These are phyloP conservation scores for Irena cyanogastra DNA, from an alignment of 2,113 vertebrate genomes.

Conservation along the genomic window DNA sequence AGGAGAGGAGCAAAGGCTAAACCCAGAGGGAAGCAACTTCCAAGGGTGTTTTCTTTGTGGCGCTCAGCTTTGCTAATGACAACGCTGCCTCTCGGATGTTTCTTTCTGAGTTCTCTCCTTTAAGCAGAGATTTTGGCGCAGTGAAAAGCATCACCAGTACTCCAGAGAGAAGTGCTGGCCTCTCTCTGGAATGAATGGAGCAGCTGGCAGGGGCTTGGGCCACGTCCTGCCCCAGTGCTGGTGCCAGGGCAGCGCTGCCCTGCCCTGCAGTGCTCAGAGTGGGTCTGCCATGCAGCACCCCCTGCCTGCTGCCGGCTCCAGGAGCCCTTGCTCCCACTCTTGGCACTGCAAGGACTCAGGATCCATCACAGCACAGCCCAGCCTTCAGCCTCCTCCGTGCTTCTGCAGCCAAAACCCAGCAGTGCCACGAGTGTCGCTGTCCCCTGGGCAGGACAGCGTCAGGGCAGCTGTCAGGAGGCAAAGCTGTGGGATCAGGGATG, in stretches of 20 bases:
- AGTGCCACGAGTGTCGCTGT: accelerated
- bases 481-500: background rate
- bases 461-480: background rate
- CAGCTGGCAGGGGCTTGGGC: background rate
- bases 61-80: background rate
- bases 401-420: background rate
- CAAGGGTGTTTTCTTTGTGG: background rate
- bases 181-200: background rate
- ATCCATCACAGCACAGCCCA: too few relatives aligned
- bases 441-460: accelerated
- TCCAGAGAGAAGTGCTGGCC: background rate
- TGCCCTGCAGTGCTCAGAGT: background rate
- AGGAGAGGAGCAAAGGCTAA: background rate
- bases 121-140: background rate
- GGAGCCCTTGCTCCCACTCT: background rate
- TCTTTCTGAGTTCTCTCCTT: background rate
- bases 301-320: accelerated
- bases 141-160: background rate
- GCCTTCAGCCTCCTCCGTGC: background rate
- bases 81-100: background rate
- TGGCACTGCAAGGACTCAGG: background rate
- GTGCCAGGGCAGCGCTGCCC: background rate
- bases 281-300: background rate
- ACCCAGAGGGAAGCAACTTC: background rate
- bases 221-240: background rate